Base-by-base conservation (phyloP, 2,888 invertebrate species). In the Himalopsyche kuldschensis region DNA sequence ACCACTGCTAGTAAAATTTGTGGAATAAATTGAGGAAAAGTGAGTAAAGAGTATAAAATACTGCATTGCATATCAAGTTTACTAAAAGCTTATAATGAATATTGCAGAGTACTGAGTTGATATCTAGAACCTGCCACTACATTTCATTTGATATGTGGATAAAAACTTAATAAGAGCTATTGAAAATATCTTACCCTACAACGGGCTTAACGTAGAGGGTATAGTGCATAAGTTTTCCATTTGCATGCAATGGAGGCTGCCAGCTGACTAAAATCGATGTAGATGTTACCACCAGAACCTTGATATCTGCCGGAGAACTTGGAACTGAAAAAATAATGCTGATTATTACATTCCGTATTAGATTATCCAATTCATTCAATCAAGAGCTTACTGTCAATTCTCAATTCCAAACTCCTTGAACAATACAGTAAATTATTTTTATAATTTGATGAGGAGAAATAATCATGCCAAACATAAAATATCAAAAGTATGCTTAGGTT, bases 191-290 rank as follows among this genome's bases (percentile, higher is more conserved):
- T 87, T 84, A 92, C 92, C 90, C 90, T 11, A 91, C 90, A 0
- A 91, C 90, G 20, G 91, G 91, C 79, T 91, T 93, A 75, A 93
- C 92, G 88, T 96, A 97, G 8, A 97, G 94, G 4, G 95, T 96
- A 88, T 97, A 97, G 88, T 95, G 94, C 0, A 94, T 92, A 47
- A 97, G 93, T 86, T 95, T 93, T 78, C 97, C 97, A 88, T 97
- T 97, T 0, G 95, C 94, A 88, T 95, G 94, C 63, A 93, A 90
- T 6, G 97, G 97, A 81, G 94, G 94, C 88, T 95, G 93, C 97
- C 97, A 97, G 84, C 97, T 95, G 84, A 97, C 94, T 86, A 97
- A 92, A 86, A 97, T 94, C 79, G 96, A 95, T 87, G 95, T 95
- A 30, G 95, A 94, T 35, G 97, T 96, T 86, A 96, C 90, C 0